Base-by-base conservation (phyloP, 2,888 invertebrate species). In the Catocala nupta region DNA sequence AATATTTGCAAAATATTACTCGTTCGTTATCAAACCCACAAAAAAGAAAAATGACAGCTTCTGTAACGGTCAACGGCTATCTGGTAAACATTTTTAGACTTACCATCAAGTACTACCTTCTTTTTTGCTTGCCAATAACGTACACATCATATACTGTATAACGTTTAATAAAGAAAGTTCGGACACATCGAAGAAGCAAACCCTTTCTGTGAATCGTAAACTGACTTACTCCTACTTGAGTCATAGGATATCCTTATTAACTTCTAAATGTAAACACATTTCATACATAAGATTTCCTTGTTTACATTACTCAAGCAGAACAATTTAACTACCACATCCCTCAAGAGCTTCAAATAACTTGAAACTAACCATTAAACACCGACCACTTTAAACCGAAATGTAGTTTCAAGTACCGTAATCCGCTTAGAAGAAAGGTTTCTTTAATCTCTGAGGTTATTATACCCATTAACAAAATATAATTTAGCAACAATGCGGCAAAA, bases 401-500 rank as follows among this genome's bases (percentile, higher is more conserved):
- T 67, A 58, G 55, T 64, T 55, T 69, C 65, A 62, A 79, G 69
- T 71, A 73, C 80, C 78, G 75, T 77, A 71, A 78, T 59, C 65
- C 50, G 48, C 50, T 65, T 62, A 71, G 63, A 75, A 64, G 68
- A 78, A 80, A 70, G 70, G 66, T 75, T 73, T 76, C 71, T 72
- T 71, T 67, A 68, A 70, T 71, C 72, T 65, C 68, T 55, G 66
- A 71, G 83, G 84, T 85, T 80, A 85, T 77, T 68, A 81, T 58
- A 71, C 85, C 81, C 82, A 84, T 83, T 80, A 77, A 59, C 60
- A 16, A 70, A 71, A 81, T 81, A 82, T 83, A 80, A 80, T 82
- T 83, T 70, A 70, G 63, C 76, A 82, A 80, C 77, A 81, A 81
- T 80, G 63, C 69, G 74, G 81, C 81, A 86, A 87, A 89, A 90